A percentile compares a stretch with the other conserved stretches of the same genome.
Evolutionary conservation across 2,888 invertebrate species (phyloP).

Genomic region (Argyra leucocephala): DNA sequence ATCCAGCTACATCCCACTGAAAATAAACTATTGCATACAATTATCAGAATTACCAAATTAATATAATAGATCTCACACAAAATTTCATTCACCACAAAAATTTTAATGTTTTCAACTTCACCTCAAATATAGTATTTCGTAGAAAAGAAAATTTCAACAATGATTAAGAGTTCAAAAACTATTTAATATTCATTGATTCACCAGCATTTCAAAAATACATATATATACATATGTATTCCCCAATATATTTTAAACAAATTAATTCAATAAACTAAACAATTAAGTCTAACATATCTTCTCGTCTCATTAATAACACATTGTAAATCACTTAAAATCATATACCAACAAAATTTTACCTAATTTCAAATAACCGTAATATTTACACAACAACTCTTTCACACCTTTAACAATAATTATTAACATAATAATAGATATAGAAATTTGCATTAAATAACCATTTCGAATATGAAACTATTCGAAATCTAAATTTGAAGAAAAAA

Average conservation of each 20-base stretch:
- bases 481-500: no score
- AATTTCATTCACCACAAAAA: no score
- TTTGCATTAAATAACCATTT: no score
- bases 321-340: not conserved
- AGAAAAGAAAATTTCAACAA: not conserved
- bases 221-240: not conserved
- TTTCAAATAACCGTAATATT: not conserved
- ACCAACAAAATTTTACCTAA: not conserved
- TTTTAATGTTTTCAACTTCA: no score
- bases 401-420: not conserved
- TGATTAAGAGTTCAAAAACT: not conserved
- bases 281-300: not conserved
- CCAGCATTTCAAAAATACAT: not conserved
- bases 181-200: not conserved
- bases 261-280: not conserved
- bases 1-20: no score
- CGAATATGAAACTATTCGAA: no score
- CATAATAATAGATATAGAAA: no score
- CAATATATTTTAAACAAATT: not conserved
- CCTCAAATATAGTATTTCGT: no score
- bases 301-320: not conserved
- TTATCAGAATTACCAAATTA: no score
- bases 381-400: not conserved
- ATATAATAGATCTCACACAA: no score
- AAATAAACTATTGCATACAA: no score